Conservation (phyloP, 2,797 vertebrate species). For the Agapornis canus region DNA sequence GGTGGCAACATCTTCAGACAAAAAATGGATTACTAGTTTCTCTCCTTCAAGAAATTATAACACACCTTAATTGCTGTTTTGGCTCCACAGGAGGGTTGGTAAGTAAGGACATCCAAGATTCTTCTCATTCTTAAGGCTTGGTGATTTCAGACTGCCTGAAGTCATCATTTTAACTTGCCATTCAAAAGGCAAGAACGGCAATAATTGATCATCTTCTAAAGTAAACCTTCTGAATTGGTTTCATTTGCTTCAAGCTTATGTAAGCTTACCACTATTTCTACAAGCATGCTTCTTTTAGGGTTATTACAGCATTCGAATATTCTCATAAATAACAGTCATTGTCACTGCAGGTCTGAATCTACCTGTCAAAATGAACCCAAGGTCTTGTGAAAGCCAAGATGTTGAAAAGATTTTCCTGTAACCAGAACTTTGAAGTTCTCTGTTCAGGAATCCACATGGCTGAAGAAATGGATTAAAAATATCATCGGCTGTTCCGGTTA, state of each 20-base stretch:
- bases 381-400: background rate
- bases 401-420: background rate
- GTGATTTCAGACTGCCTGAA: background rate
- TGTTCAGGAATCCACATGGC: background rate
- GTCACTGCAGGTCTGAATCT: background rate
- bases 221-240: background rate
- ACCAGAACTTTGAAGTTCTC: background rate
- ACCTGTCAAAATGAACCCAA: background rate
- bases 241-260: background rate
- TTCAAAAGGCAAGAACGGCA: background rate
- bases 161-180: background rate
- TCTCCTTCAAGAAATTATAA: background rate
- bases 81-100: background rate
- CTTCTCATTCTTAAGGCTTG: background rate
- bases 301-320: background rate
- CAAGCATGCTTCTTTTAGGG: background rate
- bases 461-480: slow-evolving; percentile 15
- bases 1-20: background rate
- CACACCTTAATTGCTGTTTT: background rate
- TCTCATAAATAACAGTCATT: background rate
- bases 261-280: background rate
- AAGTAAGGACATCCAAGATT: background rate
- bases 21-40: background rate
- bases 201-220: background rate
- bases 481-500: background rate